These are phyloP conservation scores for Limnothrissa miodon DNA, from an alignment of 2,113 vertebrate species.

Conservation along the genomic window DNA sequence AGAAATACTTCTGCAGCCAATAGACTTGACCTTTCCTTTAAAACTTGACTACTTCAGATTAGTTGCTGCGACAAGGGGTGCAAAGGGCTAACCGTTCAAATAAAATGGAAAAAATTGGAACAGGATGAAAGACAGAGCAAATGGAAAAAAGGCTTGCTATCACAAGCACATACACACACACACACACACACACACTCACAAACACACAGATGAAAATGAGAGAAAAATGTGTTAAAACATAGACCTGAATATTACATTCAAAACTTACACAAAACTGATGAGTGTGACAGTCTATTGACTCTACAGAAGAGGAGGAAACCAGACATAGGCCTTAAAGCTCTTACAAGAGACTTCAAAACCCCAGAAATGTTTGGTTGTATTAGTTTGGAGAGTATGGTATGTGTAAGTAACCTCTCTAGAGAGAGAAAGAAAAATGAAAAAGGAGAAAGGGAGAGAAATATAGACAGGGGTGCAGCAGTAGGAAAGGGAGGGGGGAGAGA, in stretches of 20 bases:
- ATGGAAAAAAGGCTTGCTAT: conserved; percentile 36
- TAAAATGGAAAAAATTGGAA: no score
- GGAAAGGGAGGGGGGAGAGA: neutral
- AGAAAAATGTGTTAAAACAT: neutral
- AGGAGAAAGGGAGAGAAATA: neutral
- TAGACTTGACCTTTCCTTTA: conserved; percentile 66
- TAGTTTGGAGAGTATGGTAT: conserved; percentile 13
- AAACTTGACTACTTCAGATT: conserved; percentile 66
- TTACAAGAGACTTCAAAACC: conserved; percentile 19
- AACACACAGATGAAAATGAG: neutral
- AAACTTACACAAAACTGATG: neutral
- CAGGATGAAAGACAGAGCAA: conserved; percentile 48
- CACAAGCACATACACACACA: neutral
- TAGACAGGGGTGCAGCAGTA: neutral
- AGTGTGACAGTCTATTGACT: conserved; percentile 16
- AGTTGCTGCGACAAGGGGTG: conserved; percentile 46
- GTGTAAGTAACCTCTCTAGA: conserved; percentile 17
- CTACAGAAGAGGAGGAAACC: neutral
- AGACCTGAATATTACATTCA: conserved; percentile 4
- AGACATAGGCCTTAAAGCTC: conserved; percentile 10
- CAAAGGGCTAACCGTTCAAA: conserved; percentile 49
- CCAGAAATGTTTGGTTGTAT: conserved; percentile 15
- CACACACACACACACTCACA: neutral
- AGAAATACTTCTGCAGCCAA: conserved; percentile 63
- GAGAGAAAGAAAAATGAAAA: neutral